phyloP scores from a whole-genome alignment of 2,888 invertebrate species.

The Cephus sareptanus region DNA sequence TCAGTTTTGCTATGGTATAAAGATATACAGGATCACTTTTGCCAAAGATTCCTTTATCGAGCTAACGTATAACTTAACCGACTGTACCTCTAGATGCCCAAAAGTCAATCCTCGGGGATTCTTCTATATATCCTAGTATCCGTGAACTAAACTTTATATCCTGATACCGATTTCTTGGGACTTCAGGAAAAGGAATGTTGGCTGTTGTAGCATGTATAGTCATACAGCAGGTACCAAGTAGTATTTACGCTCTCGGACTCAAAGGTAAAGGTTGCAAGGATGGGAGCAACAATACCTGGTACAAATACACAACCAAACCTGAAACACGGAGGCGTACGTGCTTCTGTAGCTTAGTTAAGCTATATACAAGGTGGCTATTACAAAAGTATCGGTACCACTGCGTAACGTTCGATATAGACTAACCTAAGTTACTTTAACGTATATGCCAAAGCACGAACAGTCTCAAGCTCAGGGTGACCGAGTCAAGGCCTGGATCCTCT shows the following conservation, averaged over 20 bases:
- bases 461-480: slow-evolving; percentile 47
- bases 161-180: neutral
- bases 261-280: neutral
- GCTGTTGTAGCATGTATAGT: neutral
- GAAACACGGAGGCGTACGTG: neutral
- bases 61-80: neutral
- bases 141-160: neutral
- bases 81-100: neutral
- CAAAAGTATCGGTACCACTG: neutral
- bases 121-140: neutral
- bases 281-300: neutral
- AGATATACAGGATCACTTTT: neutral
- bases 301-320: neutral
- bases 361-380: neutral
- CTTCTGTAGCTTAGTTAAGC: neutral
- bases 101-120: neutral
- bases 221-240: neutral
- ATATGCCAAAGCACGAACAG: neutral
- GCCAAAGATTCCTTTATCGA: neutral
- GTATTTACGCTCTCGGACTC: neutral
- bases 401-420: neutral
- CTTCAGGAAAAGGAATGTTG: neutral
- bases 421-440: neutral
- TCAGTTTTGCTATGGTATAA: neutral
- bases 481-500: slow-evolving; percentile 42